Evolutionary conservation across 2,113 vertebrate genomes (phyloP).

Genomic region (Microtus ochrogaster): DNA sequence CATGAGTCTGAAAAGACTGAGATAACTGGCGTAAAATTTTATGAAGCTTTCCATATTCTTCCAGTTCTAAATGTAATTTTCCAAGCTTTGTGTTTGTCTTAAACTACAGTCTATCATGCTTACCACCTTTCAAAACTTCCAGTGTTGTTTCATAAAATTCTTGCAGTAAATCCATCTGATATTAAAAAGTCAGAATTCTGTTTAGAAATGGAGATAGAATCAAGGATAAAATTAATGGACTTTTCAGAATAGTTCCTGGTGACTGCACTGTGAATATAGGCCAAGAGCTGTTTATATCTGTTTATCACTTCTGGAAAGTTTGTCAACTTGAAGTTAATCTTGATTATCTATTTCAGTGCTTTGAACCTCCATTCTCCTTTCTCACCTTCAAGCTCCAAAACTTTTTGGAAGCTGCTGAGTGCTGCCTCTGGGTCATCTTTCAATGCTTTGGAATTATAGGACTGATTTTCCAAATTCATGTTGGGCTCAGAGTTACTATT

Average conservation of each 20-base stretch:
- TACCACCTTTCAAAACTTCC: conserved; percentile 98
- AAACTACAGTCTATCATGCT: conserved; percentile 98
- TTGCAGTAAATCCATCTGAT: conserved; percentile 98
- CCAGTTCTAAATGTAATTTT: conserved; percentile 98
- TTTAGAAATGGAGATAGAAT: conserved; percentile 99
- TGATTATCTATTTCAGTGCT: conserved; percentile 99
- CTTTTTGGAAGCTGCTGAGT: conserved; percentile 99
- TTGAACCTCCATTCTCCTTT: conserved; percentile 99
- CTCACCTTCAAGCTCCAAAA: conserved; percentile 85
- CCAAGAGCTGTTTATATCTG: conserved; percentile 98
- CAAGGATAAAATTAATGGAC: conserved; percentile 99
- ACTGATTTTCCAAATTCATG: conserved; percentile 99
- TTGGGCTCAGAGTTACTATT: conserved; percentile 99
- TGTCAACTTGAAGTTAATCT: conserved; percentile 99
- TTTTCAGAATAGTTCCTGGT: conserved; percentile 99
- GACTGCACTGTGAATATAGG: conserved; percentile 97
- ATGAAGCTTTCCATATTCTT: conserved; percentile 98
- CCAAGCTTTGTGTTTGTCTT: conserved; percentile 99
- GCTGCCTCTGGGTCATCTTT: conserved; percentile 99
- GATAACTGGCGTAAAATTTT: conserved; percentile 98
- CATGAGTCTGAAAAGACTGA: conserved; percentile 99
- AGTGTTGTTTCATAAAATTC: conserved; percentile 99
- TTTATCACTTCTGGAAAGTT: conserved; percentile 99
- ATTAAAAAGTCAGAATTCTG: conserved; percentile 92
- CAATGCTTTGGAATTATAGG: conserved; percentile 99